Conservation (phyloP, 2,113 vertebrate species). For the Climacteris rufus region DNA sequence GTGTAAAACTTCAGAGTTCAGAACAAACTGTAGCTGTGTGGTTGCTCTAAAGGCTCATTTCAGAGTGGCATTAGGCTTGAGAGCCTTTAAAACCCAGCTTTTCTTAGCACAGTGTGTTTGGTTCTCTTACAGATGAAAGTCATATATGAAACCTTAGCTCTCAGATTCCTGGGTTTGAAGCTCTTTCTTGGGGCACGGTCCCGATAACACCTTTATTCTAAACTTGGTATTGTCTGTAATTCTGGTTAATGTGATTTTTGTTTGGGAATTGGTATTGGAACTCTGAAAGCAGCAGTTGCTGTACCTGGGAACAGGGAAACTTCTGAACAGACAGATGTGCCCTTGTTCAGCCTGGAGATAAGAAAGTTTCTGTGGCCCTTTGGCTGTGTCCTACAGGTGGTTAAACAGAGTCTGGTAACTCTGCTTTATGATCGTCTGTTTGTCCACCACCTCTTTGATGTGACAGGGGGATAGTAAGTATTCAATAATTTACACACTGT, state of each 20-base stretch:
- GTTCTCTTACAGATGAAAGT: neutral
- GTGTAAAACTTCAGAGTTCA: neutral
- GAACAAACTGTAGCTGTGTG: neutral
- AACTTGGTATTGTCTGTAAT: neutral
- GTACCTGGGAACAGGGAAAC: neutral
- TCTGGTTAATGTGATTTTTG: neutral
- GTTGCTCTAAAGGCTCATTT: neutral
- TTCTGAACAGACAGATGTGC: neutral
- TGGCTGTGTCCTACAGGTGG: neutral
- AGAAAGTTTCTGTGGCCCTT: neutral
- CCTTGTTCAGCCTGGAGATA: neutral
- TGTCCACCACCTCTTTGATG: slow-evolving; percentile 6
- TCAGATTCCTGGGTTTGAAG: neutral
- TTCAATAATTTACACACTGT: slow-evolving; percentile 56
- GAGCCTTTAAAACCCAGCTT: neutral
- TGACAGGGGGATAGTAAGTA: neutral
- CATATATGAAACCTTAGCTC: neutral
- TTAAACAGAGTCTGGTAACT: neutral
- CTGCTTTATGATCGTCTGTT: neutral
- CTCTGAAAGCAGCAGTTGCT: neutral
- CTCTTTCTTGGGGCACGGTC: neutral
- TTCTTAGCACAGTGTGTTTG: neutral
- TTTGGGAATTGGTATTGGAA: neutral
- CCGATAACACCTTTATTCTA: neutral
- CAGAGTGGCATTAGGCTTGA: neutral